Evolutionary conservation across 2,113 vertebrate species (phyloP).

Genomic region (Pterocles orientalis): DNA sequence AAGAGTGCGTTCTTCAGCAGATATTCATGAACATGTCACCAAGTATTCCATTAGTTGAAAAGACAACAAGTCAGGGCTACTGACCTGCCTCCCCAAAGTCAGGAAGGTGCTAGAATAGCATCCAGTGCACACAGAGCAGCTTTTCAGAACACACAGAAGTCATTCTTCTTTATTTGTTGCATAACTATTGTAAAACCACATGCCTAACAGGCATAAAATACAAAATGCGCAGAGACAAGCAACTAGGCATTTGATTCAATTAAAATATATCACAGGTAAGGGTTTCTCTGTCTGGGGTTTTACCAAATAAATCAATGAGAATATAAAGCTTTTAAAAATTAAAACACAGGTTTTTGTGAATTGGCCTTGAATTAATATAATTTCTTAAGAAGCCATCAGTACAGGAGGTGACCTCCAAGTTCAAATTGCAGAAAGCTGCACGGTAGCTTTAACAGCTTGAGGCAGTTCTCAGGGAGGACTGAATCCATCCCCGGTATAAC

Average conservation of each 20-base stretch:
- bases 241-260: neutral
- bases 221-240: neutral
- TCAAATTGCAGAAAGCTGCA: neutral
- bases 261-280: neutral
- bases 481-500: neutral
- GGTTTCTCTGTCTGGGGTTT: neutral
- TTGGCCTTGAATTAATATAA: neutral
- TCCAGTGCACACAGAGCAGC: neutral
- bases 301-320: neutral
- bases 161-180: slow-evolving; percentile 25
- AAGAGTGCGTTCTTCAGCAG: neutral
- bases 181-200: neutral
- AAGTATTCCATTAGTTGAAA: neutral
- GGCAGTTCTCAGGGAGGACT: neutral
- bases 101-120: neutral
- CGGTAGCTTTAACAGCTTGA: neutral
- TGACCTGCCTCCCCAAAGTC: neutral
- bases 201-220: neutral
- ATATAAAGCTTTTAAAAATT: neutral
- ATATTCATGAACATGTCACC: accelerated
- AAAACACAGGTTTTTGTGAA: neutral
- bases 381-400: neutral
- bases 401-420: neutral
- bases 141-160: neutral
- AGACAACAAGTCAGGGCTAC: neutral